Evolutionary conservation across 2,888 invertebrate genomes (phyloP).

Genomic region (Smittia aterrima): DNA sequence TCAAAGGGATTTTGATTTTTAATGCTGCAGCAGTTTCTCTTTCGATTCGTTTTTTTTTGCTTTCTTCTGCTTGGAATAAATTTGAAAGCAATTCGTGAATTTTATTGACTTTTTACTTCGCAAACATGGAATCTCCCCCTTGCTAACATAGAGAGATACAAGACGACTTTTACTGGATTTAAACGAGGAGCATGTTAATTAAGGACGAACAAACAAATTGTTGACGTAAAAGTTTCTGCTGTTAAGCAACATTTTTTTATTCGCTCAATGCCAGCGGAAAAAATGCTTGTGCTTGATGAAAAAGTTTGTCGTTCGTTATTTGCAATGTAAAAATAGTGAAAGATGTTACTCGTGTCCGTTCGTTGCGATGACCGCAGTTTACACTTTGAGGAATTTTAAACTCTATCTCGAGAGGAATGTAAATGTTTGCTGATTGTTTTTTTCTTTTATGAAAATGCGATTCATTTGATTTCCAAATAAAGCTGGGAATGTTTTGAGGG

Average conservation of each 20-base stretch:
- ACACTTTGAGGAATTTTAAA: background rate
- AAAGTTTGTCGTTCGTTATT: background rate
- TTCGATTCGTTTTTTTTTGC: background rate
- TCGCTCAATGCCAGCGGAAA: background rate
- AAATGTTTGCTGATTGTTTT: too few species aligned
- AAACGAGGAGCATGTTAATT: background rate
- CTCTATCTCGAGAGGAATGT: too few species aligned
- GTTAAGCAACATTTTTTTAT: background rate
- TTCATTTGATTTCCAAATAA: too few species aligned
- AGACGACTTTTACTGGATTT: background rate
- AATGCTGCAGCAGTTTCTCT: background rate
- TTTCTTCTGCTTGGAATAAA: background rate
- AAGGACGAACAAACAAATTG: background rate
- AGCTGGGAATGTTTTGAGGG: too few species aligned
- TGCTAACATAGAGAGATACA: background rate
- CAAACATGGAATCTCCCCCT: background rate
- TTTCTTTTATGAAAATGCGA: too few species aligned
- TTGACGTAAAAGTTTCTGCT: background rate
- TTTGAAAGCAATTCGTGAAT: background rate
- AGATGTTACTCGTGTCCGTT: background rate
- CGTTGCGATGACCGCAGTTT: background rate
- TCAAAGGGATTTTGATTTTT: background rate
- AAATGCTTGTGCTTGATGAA: background rate
- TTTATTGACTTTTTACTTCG: background rate
- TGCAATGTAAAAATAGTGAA: background rate